Evolutionary conservation across 30 jellyfish, hydroid and myxozoan genomes (phyloP).

Genomic region (Catostylus mosaicus): DNA sequence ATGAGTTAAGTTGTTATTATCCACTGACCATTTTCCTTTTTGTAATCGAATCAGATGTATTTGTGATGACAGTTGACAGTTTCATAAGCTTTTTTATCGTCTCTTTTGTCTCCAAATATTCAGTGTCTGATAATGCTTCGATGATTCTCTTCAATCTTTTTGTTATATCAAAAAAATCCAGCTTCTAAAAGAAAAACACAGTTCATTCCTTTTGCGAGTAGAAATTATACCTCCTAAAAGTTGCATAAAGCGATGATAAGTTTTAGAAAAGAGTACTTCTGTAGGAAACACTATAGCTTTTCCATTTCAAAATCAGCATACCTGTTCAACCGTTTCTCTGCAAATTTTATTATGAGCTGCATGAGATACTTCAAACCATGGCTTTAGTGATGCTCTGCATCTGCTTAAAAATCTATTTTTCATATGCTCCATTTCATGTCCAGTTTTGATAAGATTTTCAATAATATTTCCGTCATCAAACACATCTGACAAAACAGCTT

Average conservation of each 20-base stretch:
- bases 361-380: constrained; percentile 48
- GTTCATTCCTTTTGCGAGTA: too few species aligned
- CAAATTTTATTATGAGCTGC: neutral
- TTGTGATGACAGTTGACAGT: constrained; percentile 2
- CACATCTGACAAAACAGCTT: constrained; percentile 36
- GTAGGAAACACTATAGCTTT: too few species aligned
- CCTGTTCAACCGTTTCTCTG: neutral
- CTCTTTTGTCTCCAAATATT: constrained; percentile 11
- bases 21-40: neutral
- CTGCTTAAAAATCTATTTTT: neutral
- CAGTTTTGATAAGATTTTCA: neutral
- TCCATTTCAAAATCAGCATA: neutral
- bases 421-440: constrained; percentile 15
- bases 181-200: neutral
- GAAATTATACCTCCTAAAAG: too few species aligned
- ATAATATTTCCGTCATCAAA: neutral
- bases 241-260: too few species aligned
- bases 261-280: too few species aligned
- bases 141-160: constrained; percentile 5
- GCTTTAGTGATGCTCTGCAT: constrained; percentile 9
- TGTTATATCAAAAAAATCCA: neutral
- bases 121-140: constrained; percentile 54
- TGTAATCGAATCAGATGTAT: neutral
- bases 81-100: neutral
- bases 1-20: neutral